Base-by-base conservation (phyloP, 2,888 invertebrate species). In the Mythimna lalbum region DNA sequence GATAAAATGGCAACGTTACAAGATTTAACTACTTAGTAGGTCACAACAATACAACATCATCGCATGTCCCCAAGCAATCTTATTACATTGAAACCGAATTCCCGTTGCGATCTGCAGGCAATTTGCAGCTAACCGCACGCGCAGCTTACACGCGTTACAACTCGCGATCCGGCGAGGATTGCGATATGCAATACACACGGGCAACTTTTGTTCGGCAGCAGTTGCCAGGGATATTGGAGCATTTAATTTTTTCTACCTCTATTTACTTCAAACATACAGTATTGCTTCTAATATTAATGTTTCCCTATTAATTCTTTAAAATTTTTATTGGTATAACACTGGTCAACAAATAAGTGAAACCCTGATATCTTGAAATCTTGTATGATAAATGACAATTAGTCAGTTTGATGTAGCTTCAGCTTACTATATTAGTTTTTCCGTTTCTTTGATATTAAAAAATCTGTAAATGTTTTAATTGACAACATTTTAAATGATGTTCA, bases 81-180 rank as follows among this genome's bases (percentile, higher is more conserved):
- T 75, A 63, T 69, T 55, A 56, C 59, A 81, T 69, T 59, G 49
- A 62, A 71, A 69, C 76, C 56, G 21, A 73, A 67, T 50, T 64
- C 73, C 73, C 76, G 17, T 10, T 63, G 55, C 66, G 71, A 81
- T 83, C 65, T 75, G 78, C 78, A 80, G 69, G 68, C 83, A 84
- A 82, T 83, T 82, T 78, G 82, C 69, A 71, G 31, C 69, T 19
- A 83, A 78, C 84, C 78, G 43, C 84, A 83, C 36, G 69, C 73
- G 31, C n/a, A n/a, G n/a, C n/a, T 75, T 69, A 80, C 69, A 78
- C 73, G 72, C 78, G 68, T 70, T 73, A 69, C 49, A 49, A 63
- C 56, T 62, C 73, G 61, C 66, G 59, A 57, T 50, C 69, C 63
- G 21, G 27, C 19, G 31, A 52, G 66, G 56, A 55, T 66, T 67